Evolutionary conservation across 2,113 vertebrate genomes (phyloP).

Genomic region (Natator depressus): DNA sequence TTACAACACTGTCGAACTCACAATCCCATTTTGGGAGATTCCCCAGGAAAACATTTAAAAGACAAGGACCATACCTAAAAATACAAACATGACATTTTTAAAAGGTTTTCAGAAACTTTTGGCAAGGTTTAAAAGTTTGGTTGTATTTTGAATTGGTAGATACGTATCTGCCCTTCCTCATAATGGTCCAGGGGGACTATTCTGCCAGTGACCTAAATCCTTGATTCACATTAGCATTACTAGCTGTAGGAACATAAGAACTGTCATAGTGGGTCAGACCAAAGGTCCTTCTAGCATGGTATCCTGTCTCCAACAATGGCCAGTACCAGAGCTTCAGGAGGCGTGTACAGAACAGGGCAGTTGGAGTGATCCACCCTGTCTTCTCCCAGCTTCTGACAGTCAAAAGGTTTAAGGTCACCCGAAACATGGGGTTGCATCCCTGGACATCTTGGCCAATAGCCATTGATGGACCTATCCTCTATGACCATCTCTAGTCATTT

Average conservation of each 20-base stretch:
- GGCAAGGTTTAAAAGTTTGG: background rate
- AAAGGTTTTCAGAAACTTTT: background rate
- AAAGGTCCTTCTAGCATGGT: background rate
- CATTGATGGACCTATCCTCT: too few relatives aligned
- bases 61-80: background rate
- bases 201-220: background rate
- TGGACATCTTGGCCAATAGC: too few relatives aligned
- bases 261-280: background rate
- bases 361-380: too few relatives aligned
- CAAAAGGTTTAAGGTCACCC: too few relatives aligned
- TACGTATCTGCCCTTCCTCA: background rate
- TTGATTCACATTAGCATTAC: background rate
- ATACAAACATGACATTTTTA: background rate
- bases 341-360: too few relatives aligned
- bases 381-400: too few relatives aligned
- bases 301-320: too few relatives aligned
- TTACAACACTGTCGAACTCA: background rate
- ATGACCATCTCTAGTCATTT: too few relatives aligned
- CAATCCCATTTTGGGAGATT: too few relatives aligned
- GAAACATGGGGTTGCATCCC: too few relatives aligned
- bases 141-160: background rate
- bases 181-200: background rate
- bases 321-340: too few relatives aligned
- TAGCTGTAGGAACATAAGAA: background rate
- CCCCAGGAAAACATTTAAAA: background rate